A percentile compares a stretch with the other conserved stretches of the same genome.
These are phyloP conservation scores for Taurulus bubalis DNA, from an alignment of 2,113 vertebrate species.

Conservation along the genomic window DNA sequence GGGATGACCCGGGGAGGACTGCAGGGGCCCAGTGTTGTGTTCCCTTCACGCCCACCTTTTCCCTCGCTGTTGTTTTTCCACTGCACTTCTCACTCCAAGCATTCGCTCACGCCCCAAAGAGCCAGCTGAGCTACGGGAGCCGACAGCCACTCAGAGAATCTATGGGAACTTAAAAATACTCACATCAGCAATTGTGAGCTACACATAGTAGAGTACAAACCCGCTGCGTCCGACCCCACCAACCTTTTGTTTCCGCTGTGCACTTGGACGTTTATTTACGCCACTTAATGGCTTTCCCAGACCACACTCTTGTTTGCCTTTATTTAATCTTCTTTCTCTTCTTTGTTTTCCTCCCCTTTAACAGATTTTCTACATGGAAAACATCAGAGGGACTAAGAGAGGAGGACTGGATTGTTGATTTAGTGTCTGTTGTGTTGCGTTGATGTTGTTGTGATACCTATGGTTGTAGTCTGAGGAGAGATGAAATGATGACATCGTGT, in stretches of 20 bases:
- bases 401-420: slow-evolving; percentile 48
- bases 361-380: slow-evolving; percentile 49
- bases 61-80: slow-evolving; percentile 58
- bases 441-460: slow-evolving; percentile 52
- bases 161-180: slow-evolving; percentile 78
- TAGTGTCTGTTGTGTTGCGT: slow-evolving; percentile 40
- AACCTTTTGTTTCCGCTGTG: slow-evolving; percentile 62
- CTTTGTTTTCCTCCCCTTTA: slow-evolving; percentile 46
- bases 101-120: slow-evolving; percentile 73
- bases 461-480: slow-evolving; percentile 55
- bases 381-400: slow-evolving; percentile 27
- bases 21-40: slow-evolving; percentile 24
- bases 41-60: slow-evolving; percentile 34
- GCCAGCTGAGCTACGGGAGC: slow-evolving; percentile 63
- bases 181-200: slow-evolving; percentile 69
- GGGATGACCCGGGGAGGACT: slow-evolving; percentile 23
- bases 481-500: slow-evolving; percentile 52
- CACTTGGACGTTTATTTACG: slow-evolving; percentile 56
- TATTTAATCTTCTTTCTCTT: slow-evolving; percentile 55
- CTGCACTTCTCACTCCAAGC: slow-evolving; percentile 36
- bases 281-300: slow-evolving; percentile 75
- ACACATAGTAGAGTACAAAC: slow-evolving; percentile 52
- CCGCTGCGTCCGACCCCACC: slow-evolving; percentile 36
- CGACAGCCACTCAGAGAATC: slow-evolving; percentile 74
- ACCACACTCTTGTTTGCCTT: slow-evolving; percentile 66